Conservation (phyloP, 2,888 invertebrate genomes). For the Orchesellides sinensis region DNA sequence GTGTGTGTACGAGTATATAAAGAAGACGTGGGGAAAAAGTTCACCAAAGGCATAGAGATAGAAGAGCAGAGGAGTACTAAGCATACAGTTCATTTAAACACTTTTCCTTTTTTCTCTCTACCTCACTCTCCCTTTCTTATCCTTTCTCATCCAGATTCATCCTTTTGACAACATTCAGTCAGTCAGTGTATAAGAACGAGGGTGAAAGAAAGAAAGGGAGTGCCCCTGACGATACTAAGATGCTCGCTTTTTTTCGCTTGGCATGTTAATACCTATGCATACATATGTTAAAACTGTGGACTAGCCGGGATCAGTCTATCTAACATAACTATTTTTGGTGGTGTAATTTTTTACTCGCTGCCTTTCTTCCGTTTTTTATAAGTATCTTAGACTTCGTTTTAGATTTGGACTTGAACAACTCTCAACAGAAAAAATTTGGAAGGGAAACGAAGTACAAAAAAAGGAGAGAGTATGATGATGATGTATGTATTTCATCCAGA, state of each 20-base stretch:
- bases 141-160: slow-evolving; percentile 56
- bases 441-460: slow-evolving; percentile 49
- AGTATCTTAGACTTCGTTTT: too few relatives aligned
- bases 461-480: slow-evolving; percentile 22
- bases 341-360: too few relatives aligned
- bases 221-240: slow-evolving; percentile 15
- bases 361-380: not conserved
- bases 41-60: too few relatives aligned
- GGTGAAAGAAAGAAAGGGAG: slow-evolving; percentile 24
- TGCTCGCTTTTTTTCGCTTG: slow-evolving; percentile 44
- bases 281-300: slow-evolving; percentile 17
- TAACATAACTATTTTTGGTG: slow-evolving; percentile 48
- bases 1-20: not conserved
- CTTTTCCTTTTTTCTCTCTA: slow-evolving; percentile 15
- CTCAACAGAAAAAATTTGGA: slow-evolving; percentile 15
- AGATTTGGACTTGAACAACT: not conserved
- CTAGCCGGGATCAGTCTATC: slow-evolving; percentile 45
- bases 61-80: slow-evolving; percentile 21
- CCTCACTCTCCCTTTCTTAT: slow-evolving; percentile 7
- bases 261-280: slow-evolving; percentile 39
- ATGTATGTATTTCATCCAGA: slow-evolving; percentile 44
- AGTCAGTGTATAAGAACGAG: too few relatives aligned
- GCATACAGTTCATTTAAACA: not conserved
- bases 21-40: not conserved
- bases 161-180: slow-evolving; percentile 62